phyloP scores from a whole-genome alignment of 2,797 vertebrate species.

The Squalus acanthias region DNA sequence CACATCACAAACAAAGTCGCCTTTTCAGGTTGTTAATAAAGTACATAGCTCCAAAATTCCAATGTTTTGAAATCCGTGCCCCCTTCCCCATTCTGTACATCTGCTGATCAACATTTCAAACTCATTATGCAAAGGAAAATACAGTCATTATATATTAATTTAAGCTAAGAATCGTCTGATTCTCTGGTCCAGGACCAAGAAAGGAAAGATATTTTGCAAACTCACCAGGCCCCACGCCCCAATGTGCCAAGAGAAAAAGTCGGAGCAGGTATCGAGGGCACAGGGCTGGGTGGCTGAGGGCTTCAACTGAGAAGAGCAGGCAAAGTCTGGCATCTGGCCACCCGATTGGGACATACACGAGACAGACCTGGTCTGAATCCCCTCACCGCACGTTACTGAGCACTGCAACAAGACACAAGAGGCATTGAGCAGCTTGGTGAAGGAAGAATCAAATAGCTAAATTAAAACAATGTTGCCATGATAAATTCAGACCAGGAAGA shows the following conservation, averaged over 20 bases:
- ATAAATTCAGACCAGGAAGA: neutral
- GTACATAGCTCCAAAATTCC: neutral
- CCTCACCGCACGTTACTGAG: slow-evolving; percentile 78
- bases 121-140: neutral
- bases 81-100: neutral
- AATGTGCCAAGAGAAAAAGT: slow-evolving; percentile 70
- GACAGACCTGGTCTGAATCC: slow-evolving; percentile 72
- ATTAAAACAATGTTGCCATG: neutral
- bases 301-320: slow-evolving; percentile 63
- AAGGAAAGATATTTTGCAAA: neutral
- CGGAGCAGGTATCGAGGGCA: slow-evolving; percentile 56
- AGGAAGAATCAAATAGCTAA: neutral
- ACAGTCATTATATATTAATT: neutral
- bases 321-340: slow-evolving; percentile 57
- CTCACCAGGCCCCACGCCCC: slow-evolving; percentile 87
- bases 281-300: slow-evolving; percentile 64
- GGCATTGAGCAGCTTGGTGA: neutral
- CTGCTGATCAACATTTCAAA: neutral
- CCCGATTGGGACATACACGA: slow-evolving; percentile 65
- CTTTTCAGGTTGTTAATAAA: neutral
- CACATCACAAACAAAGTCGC: neutral
- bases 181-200: neutral
- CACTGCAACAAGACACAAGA: slow-evolving; percentile 62
- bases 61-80: no score
- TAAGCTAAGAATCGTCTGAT: neutral